A percentile compares a stretch with the other conserved stretches of the same genome.
phyloP scores from a whole-genome alignment of 2,888 invertebrate genomes.

The Lordiphosa andalusiaca region DNA sequence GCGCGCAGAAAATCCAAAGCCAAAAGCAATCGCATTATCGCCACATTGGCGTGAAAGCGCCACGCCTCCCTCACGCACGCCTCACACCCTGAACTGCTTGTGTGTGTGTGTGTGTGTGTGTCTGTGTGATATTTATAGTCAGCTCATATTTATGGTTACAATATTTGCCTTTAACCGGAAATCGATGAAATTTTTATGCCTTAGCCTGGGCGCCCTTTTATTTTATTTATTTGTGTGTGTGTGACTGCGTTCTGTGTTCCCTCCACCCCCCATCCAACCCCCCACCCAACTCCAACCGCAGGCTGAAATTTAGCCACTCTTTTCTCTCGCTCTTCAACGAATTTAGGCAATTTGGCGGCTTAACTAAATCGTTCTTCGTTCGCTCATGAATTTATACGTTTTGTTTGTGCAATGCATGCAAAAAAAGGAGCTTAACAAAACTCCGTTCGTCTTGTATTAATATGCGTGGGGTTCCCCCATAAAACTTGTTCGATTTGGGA shows the following conservation, averaged over 20 bases:
- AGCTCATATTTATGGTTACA: slow-evolving; percentile 73
- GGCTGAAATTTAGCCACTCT: slow-evolving; percentile 19
- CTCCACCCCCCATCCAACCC: background rate
- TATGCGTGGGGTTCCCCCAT: slow-evolving; percentile 10
- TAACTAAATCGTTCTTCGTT: slow-evolving; percentile 64
- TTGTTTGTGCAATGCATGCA: slow-evolving; percentile 73
- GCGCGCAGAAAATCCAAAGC: slow-evolving; percentile 66
- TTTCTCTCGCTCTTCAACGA: slow-evolving; percentile 39
- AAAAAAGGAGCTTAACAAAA: slow-evolving; percentile 25
- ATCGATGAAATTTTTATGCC: slow-evolving; percentile 74
- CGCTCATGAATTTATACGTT: slow-evolving; percentile 71
- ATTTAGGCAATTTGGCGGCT: slow-evolving; percentile 71
- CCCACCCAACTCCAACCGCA: slow-evolving; percentile 17
- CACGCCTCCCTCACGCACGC: slow-evolving; percentile 45
- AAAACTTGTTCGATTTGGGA: slow-evolving; percentile 21
- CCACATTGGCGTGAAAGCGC: slow-evolving; percentile 70
- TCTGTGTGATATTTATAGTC: slow-evolving; percentile 62
- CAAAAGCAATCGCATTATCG: slow-evolving; percentile 72
- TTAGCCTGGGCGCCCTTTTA: slow-evolving; percentile 55
- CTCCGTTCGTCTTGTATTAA: slow-evolving; percentile 17
- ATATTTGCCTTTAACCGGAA: slow-evolving; percentile 74
- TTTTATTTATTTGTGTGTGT: slow-evolving; percentile 47
- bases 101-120: slow-evolving; percentile 8
- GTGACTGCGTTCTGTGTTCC: slow-evolving; percentile 17
- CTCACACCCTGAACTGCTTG: slow-evolving; percentile 4